These are phyloP conservation scores for Phaedon cochleariae DNA, from an alignment of 2,888 invertebrate genomes.

Conservation along the genomic window DNA sequence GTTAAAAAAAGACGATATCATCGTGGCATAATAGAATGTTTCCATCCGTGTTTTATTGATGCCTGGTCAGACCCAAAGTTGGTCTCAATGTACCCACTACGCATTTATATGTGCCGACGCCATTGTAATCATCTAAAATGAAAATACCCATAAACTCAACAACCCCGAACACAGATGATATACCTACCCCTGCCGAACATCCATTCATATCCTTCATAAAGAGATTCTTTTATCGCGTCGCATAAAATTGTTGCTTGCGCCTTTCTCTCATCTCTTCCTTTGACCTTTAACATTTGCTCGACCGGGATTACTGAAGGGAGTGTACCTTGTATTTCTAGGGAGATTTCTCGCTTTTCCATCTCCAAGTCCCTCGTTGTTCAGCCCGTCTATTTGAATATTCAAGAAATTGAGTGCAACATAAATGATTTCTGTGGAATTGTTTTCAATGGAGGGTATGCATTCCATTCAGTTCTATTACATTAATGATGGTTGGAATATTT, in stretches of 20 bases:
- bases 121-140: constrained; percentile 2
- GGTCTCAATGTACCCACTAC: background rate
- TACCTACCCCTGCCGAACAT: constrained; percentile 7
- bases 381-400: constrained; percentile 22
- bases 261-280: constrained; percentile 29
- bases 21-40: too few relatives aligned
- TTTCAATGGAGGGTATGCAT: background rate
- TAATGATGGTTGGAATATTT: constrained; percentile 18
- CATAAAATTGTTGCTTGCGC: constrained; percentile 27
- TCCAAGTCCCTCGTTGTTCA: constrained; percentile 13
- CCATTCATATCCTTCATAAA: constrained; percentile 30
- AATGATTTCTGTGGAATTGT: constrained; percentile 15
- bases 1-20: too few relatives aligned
- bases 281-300: constrained; percentile 30
- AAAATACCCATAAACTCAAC: constrained; percentile 3
- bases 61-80: background rate
- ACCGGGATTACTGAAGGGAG: constrained; percentile 26
- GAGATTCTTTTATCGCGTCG: constrained; percentile 36
- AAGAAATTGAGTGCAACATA: constrained; percentile 25
- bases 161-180: constrained; percentile 27
- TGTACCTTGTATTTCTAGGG: constrained; percentile 19
- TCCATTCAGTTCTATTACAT: background rate
- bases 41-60: too few relatives aligned
- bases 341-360: constrained; percentile 11
- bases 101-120: too few relatives aligned